Conservation (phyloP, 2,797 vertebrate genomes). For the Silurus aristotelis region DNA sequence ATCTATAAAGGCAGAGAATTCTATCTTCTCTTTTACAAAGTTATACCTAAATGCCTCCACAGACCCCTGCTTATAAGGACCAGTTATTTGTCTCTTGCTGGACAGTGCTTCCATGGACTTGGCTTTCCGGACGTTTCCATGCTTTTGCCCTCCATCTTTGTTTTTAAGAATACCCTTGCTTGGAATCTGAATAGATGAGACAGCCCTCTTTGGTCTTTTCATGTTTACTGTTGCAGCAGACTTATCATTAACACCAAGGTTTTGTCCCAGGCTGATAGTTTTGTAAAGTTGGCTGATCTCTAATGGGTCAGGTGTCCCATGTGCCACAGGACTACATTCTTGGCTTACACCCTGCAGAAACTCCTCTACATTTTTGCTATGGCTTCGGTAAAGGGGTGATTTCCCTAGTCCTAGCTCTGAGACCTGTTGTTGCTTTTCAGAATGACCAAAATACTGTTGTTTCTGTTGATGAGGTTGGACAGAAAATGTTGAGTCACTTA, state of each 20-base stretch:
- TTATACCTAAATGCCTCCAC: constrained; percentile 59
- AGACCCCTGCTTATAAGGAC: constrained; percentile 36
- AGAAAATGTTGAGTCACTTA: constrained; percentile 10
- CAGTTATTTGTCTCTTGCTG: constrained; percentile 60
- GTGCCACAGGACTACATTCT: constrained; percentile 8
- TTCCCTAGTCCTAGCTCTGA: constrained; percentile 47
- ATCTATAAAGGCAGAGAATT: constrained; percentile 83
- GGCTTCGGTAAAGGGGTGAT: constrained; percentile 64
- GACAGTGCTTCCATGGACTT: constrained; percentile 82
- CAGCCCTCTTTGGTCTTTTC: constrained; percentile 66
- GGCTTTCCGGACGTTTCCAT: constrained; percentile 70
- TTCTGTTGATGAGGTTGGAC: constrained; percentile 31
- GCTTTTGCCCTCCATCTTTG: constrained; percentile 59
- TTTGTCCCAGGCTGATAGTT: constrained; percentile 70
- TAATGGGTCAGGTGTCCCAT: constrained; percentile 15
- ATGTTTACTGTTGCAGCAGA: constrained; percentile 64
- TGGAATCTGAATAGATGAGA: constrained; percentile 70
- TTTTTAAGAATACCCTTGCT: constrained; percentile 80
- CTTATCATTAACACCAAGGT: constrained; percentile 65
- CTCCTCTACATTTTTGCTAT: constrained; percentile 74
- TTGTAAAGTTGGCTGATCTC: constrained; percentile 68
- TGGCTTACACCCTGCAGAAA: constrained; percentile 57
- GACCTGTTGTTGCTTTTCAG: background rate
- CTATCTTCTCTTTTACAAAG: constrained; percentile 75
- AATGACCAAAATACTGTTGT: constrained; percentile 21